Base-by-base conservation (phyloP, 2,113 vertebrate species). In the Fregetta grallaria region DNA sequence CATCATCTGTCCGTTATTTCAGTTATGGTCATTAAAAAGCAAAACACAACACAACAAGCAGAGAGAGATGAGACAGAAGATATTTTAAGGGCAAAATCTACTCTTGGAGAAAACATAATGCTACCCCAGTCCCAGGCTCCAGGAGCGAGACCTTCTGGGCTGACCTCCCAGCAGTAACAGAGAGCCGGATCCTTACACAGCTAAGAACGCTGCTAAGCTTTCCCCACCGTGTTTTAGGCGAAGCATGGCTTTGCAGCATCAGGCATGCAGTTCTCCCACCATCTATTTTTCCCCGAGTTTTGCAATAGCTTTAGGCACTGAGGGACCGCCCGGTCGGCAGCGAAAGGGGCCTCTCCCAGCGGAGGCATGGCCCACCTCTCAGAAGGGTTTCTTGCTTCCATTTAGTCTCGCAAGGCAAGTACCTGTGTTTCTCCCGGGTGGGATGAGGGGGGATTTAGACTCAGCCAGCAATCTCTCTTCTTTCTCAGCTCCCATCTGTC, bases 401-500 rank as follows among this genome's bases (percentile, higher is more conserved):
- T 76, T 76, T 56, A 89, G 89, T 88, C 93, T 93, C 47, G 0
- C 84, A 62, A 91, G 80, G 74, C 95, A 82, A 94, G 86, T 92
- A 95, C 95, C 95, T 95, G 94, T 94, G 91, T 87, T 97, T 87
- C 92, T 95, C 94, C 96, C 2, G 67, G 63, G 74, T 66, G 70
- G 97, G 91, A 94, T 20, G 66, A 95, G 88, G 58, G 20, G 80
- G 89, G 50, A 94, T 90, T 94, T 92, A 91, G 84, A 87, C 91
- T 96, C 97, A 93, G 94, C 77, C 95, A 96, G 94, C 80, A 94
- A 94, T 94, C 55, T 94, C 91, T 97, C 88, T 95, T 97, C 95
- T 44, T 92, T 95, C 96, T 94, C 93, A 96, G 91, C 91, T 96
- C 93, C 96, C 97, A 97, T 95, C 95, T 95, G 96, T 96, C 96